Evolutionary conservation across 2,797 vertebrate genomes (phyloP), one percentile per base, ranked within the genome.

Genomic region (Malurus splendens): DNA sequence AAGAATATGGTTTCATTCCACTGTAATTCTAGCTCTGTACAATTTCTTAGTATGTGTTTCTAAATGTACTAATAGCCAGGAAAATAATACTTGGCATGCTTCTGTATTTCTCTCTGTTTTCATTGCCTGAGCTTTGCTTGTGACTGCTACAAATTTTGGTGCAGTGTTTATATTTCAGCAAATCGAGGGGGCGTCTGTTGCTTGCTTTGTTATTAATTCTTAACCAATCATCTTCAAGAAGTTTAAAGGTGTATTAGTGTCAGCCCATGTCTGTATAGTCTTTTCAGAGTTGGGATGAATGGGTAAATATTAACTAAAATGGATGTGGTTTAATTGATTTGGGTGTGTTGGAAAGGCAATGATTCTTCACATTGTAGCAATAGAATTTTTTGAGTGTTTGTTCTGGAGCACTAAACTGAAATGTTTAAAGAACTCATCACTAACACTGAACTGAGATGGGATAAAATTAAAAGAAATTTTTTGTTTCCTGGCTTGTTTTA

Each of bases 171-270:
- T 50, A 52, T 75, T 87, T 71, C 48, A 83, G 24, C 25, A 70
- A 75, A 73, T 23, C 23, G 59, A 65, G 8, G 12, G 0, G 0
- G 3, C 10, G 4, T 32, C 12, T 61, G 17, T 75, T 65, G 30
- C 25, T 66, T 77, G 9, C 14, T 41, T 48, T 14, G 6, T 72
- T 68, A 38, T 3, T 36, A 30, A 39, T 82, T 83, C 44, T 68
- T 75, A 62, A 66, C 8, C 10, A 24, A 1, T 65, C 0, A 32
- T 66, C 93, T 87, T 81, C 33, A 70, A 13, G 2, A 62, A 68
- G 10, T 86, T 48, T 44, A 36, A 64, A 5, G 8, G 9, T 48
- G 5, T 78, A 56, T 9, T 0, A 32, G 3, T 54, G 23, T 57
- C 55, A 75, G 13, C 10, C 27, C 60, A 7, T 33, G 16, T 51